These are phyloP conservation scores for Mamestra configurata DNA, from an alignment of 1,140 invertebrate genomes.

Conservation along the genomic window DNA sequence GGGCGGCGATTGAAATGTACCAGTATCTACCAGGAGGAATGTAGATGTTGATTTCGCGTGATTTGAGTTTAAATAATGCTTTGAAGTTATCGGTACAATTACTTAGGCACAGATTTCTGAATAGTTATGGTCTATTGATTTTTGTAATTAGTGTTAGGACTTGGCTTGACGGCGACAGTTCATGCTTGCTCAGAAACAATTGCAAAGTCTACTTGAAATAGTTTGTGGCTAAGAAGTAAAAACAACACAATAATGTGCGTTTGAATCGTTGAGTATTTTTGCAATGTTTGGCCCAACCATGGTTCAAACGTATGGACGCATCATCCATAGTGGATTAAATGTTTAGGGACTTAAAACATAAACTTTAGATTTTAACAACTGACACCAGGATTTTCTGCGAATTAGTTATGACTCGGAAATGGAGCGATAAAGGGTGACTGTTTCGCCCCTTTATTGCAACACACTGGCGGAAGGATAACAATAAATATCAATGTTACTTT, in stretches of 20 bases:
- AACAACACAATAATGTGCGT: too few species aligned
- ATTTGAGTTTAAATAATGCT: background rate
- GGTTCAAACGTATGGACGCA: too few species aligned
- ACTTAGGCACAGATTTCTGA: background rate
- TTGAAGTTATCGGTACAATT: background rate
- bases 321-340: too few species aligned
- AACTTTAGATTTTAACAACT: too few species aligned
- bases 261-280: too few species aligned
- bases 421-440: background rate
- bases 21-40: background rate
- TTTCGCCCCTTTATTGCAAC: background rate
- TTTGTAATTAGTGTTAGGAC: slow-evolving; percentile 1
- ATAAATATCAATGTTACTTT: background rate
- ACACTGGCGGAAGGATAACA: background rate
- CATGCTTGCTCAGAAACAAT: background rate
- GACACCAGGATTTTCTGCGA: background rate
- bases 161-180: background rate
- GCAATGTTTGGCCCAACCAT: too few species aligned
- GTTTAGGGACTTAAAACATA: too few species aligned
- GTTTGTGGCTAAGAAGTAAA: too few species aligned
- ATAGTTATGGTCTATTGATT: background rate
- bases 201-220: too few species aligned
- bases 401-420: background rate
- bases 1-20: slow-evolving; percentile 12
- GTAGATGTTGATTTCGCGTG: background rate